Percentiles rank a stretch among this genome's conserved stretches.
Conservation (phyloP, 2,113 vertebrate genomes). For the Garra rufa region DNA sequence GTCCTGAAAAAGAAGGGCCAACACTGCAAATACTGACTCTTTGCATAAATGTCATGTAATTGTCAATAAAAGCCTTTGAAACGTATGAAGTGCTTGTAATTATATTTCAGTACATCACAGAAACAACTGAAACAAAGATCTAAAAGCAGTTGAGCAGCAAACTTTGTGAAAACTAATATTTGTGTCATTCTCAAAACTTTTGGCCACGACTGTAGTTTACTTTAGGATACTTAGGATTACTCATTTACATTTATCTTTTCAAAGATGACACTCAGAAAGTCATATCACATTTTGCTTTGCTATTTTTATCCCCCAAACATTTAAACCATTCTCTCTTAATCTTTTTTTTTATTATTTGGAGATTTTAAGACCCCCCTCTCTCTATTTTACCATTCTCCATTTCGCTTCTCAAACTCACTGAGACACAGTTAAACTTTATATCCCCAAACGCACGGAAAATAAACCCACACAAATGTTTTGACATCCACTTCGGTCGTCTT, state of each 20-base stretch:
- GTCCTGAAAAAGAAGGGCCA: no score
- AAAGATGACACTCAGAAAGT: background rate
- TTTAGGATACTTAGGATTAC: background rate
- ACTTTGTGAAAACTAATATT: no score
- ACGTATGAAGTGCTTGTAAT: no score
- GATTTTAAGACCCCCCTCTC: background rate
- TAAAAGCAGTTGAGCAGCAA: no score
- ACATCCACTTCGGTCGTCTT: background rate
- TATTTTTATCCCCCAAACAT: background rate
- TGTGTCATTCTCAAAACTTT: no score
- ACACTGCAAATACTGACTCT: no score
- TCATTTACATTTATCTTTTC: background rate
- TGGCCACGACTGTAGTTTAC: no score
- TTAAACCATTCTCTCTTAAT: background rate
- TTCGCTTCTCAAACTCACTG: background rate
- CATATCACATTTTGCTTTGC: background rate
- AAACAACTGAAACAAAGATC: no score
- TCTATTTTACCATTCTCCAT: background rate
- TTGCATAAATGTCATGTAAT: no score
- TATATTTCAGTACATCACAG: no score
- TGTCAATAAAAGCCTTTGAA: no score
- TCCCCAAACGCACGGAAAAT: background rate
- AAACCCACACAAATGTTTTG: slow-evolving; percentile 15
- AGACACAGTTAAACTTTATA: background rate
- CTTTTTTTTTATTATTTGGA: background rate